A percentile compares a stretch with the other conserved stretches of the same genome.
These are phyloP conservation scores for Dissostichus mawsoni DNA, from an alignment of 2,113 vertebrate genomes.

Conservation along the genomic window DNA sequence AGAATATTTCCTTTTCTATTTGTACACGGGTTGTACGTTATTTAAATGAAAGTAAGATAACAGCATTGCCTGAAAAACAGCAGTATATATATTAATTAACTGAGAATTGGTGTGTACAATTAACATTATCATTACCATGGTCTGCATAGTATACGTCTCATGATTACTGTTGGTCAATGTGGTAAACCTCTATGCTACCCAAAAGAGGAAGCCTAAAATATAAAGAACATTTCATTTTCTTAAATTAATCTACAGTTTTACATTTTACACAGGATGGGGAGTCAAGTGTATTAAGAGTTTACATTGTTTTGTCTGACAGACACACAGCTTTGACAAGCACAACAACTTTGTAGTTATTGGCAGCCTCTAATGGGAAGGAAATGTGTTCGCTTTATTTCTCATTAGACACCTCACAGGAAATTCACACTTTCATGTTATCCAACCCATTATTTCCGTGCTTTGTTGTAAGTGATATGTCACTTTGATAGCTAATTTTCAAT, in stretches of 20 bases:
- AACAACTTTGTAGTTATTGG: neutral
- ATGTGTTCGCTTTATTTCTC: slow-evolving; percentile 10
- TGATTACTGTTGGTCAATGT: neutral
- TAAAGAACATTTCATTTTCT: slow-evolving; percentile 4
- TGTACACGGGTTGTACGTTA: neutral
- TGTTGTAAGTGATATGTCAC: neutral
- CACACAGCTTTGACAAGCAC: no score
- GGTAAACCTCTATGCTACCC: neutral
- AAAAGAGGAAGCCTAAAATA: slow-evolving; percentile 1
- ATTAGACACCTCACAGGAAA: slow-evolving; percentile 21
- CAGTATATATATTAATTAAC: neutral
- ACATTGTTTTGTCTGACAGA: no score
- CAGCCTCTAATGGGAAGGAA: neutral
- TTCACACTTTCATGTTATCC: neutral
- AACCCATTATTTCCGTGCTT: slow-evolving; percentile 12
- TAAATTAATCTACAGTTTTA: neutral
- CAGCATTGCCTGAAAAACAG: slow-evolving; percentile 1
- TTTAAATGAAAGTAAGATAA: neutral
- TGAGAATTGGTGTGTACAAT: neutral
- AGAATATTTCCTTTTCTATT: neutral
- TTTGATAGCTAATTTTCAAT: slow-evolving; percentile 23
- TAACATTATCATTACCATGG: neutral
- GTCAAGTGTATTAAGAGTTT: no score
- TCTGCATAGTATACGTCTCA: neutral
- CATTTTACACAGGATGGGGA: no score